phyloP scores from a whole-genome alignment of 1,140 invertebrate genomes.

The Orchestia grillus region DNA sequence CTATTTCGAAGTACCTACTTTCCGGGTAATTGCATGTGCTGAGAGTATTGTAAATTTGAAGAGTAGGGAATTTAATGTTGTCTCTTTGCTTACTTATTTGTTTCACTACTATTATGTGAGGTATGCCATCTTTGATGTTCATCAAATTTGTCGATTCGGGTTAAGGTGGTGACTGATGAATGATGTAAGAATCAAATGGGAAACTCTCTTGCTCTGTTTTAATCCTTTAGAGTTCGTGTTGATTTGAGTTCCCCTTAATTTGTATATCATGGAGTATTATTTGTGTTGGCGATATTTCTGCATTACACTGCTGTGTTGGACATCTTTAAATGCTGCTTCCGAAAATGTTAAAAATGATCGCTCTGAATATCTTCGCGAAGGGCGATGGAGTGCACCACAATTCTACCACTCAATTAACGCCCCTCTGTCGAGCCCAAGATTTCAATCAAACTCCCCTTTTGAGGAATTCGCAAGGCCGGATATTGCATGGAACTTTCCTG shows the following conservation, averaged over 20 bases:
- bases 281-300: background rate
- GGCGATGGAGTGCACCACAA: background rate
- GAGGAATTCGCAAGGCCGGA: constrained; percentile 44
- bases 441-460: constrained; percentile 50
- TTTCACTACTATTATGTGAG: background rate
- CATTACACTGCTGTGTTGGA: background rate
- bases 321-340: background rate
- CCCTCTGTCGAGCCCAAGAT: background rate
- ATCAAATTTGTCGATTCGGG: background rate
- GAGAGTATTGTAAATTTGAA: background rate
- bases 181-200: background rate
- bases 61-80: background rate
- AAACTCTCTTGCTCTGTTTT: background rate
- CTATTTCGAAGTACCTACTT: background rate
- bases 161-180: background rate
- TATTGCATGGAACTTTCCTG: constrained; percentile 17
- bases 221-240: background rate
- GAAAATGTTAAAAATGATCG: background rate
- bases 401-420: constrained; percentile 41
- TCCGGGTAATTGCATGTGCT: background rate
- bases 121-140: background rate
- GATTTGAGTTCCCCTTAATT: background rate
- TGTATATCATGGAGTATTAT: background rate
- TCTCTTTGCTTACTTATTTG: background rate
- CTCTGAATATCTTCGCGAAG: background rate